Evolutionary conservation across 1,140 invertebrate genomes (phyloP).

Genomic region (Batillaria attramentaria): DNA sequence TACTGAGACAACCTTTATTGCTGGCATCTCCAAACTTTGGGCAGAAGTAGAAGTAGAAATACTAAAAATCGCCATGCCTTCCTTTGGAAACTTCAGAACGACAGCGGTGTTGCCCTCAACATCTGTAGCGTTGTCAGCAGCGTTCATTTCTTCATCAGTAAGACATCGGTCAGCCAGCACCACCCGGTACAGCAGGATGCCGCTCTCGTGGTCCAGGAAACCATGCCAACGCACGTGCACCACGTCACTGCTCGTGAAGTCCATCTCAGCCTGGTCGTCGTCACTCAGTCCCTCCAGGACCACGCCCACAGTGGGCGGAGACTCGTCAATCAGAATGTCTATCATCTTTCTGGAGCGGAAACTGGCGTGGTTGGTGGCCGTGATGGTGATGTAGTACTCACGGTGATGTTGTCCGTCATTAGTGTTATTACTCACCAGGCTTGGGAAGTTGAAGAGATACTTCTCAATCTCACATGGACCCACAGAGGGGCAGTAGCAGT

Average conservation of each 20-base stretch:
- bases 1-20: too few species aligned
- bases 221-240: constrained; percentile 40
- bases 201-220: constrained; percentile 52
- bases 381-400: constrained; percentile 48
- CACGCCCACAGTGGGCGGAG: constrained; percentile 45
- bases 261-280: constrained; percentile 38
- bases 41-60: too few species aligned
- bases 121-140: background rate
- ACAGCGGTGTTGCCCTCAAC: background rate
- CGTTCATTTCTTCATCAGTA: constrained; percentile 19
- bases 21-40: too few species aligned
- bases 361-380: constrained; percentile 43
- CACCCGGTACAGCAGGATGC: constrained; percentile 42
- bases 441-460: constrained; percentile 36
- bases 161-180: constrained; percentile 37
- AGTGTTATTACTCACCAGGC: constrained; percentile 33
- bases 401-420: constrained; percentile 49
- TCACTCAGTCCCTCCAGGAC: constrained; percentile 41
- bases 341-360: constrained; percentile 8
- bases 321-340: constrained; percentile 51
- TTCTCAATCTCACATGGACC: constrained; percentile 40
- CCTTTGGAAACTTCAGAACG: background rate
- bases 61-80: too few species aligned
- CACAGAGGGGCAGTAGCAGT: constrained; percentile 52
- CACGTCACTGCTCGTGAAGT: constrained; percentile 35